phyloP scores from a whole-genome alignment of 2,797 vertebrate genomes.

The Siniperca undulata region DNA sequence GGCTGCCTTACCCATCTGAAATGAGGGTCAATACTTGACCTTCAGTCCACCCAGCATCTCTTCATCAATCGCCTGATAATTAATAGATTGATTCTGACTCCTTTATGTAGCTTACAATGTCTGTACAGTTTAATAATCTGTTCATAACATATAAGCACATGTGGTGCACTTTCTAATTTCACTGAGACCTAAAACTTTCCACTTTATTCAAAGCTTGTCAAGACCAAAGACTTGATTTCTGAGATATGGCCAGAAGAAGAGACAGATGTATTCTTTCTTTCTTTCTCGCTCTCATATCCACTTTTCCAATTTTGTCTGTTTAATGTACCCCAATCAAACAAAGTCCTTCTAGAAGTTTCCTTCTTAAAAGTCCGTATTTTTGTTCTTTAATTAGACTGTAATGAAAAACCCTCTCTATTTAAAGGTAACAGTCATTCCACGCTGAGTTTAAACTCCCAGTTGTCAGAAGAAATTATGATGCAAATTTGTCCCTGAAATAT shows the following conservation, averaged over 20 bases:
- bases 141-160: constrained; percentile 25
- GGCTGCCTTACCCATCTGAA: not conserved
- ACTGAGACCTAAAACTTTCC: constrained; percentile 17
- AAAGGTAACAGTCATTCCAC: constrained; percentile 46
- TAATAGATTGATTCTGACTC: not conserved
- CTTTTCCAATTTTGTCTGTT: constrained; percentile 23
- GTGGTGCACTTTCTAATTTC: constrained; percentile 9
- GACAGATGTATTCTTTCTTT: not conserved
- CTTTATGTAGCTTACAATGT: not conserved
- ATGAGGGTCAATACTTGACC: not conserved
- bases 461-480: constrained; percentile 60
- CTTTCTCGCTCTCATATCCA: constrained; percentile 10
- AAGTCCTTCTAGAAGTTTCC: constrained; percentile 25
- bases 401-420: constrained; percentile 43
- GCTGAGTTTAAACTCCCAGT: constrained; percentile 41
- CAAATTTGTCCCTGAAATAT: constrained; percentile 63
- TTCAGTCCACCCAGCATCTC: not conserved
- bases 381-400: constrained; percentile 48
- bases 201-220: constrained; percentile 40
- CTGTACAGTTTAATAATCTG: constrained; percentile 15
- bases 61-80: not conserved
- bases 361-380: constrained; percentile 34
- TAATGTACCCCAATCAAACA: constrained; percentile 39
- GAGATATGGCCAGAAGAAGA: constrained; percentile 34
- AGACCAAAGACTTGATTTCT: constrained; percentile 43